phyloP scores from a whole-genome alignment of 2,888 invertebrate species.

The Cremastinae sp. region DNA sequence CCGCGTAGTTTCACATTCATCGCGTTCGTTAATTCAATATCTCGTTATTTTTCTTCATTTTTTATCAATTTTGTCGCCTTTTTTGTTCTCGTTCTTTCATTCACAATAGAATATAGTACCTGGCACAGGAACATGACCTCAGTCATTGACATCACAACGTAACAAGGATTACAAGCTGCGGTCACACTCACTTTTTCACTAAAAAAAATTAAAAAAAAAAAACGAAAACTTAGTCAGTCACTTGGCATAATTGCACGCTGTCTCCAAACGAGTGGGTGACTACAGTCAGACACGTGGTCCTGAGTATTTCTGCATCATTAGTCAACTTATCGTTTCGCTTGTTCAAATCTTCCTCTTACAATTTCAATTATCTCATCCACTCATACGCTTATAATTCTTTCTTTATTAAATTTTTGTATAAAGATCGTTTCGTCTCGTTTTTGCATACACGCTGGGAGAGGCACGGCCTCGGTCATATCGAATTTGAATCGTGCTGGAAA shows the following conservation, averaged over 20 bases:
- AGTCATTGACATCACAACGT: constrained; percentile 80
- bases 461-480: constrained; percentile 7
- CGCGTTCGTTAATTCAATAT: constrained; percentile 69
- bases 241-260: constrained; percentile 63
- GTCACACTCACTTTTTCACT: constrained; percentile 71
- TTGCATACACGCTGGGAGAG: neutral
- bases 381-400: constrained; percentile 35
- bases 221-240: constrained; percentile 61
- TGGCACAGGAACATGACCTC: constrained; percentile 81
- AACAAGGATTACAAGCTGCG: constrained; percentile 78
- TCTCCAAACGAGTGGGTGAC: constrained; percentile 72
- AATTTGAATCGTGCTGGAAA: too few species aligned
- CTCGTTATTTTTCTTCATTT: constrained; percentile 26
- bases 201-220: constrained; percentile 29
- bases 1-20: constrained; percentile 66
- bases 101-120: constrained; percentile 72
- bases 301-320: constrained; percentile 79
- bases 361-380: constrained; percentile 35
- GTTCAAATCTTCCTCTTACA: constrained; percentile 59
- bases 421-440: constrained; percentile 57
- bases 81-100: constrained; percentile 52
- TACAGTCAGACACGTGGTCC: constrained; percentile 79
- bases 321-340: constrained; percentile 55
- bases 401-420: constrained; percentile 21
- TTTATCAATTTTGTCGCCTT: constrained; percentile 44